A percentile compares a stretch with the other conserved stretches of the same genome.
These are phyloP conservation scores for Athalia circularis DNA, from an alignment of 2,888 invertebrate genomes.

Conservation along the genomic window DNA sequence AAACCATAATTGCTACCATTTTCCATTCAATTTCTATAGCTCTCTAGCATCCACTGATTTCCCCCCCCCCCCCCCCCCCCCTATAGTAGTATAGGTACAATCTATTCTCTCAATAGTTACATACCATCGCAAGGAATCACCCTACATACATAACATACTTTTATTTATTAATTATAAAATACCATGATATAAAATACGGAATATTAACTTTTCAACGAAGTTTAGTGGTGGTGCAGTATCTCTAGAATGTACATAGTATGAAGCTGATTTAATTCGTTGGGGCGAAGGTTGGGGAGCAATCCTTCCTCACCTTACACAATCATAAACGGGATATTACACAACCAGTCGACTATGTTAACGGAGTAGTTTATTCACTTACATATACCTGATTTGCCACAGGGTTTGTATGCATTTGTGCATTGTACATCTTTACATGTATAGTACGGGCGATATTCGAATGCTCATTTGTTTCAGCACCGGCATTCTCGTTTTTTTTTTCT, in stretches of 20 bases:
- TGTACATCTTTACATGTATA: no score
- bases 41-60: not conserved
- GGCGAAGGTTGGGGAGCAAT: conserved; percentile 1
- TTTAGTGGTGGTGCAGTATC: no score
- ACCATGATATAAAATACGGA: no score
- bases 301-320: conserved; percentile 41
- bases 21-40: no score
- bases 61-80: not conserved
- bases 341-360: conserved; percentile 35
- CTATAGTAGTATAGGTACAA: not conserved
- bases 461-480: not conserved
- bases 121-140: no score
- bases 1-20: not conserved
- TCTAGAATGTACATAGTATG: conserved; percentile 12
- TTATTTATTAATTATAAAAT: no score
- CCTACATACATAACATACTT: no score
- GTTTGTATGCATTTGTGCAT: not conserved
- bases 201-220: no score
- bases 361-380: conserved; percentile 35
- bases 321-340: conserved; percentile 36
- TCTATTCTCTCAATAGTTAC: no score
- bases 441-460: not conserved
- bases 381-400: conserved; percentile 20
- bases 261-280: conserved; percentile 39
- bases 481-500: no score